These are phyloP conservation scores for Trissonchulus latispiculum DNA, from an alignment of 2,888 invertebrate species.

Conservation along the genomic window DNA sequence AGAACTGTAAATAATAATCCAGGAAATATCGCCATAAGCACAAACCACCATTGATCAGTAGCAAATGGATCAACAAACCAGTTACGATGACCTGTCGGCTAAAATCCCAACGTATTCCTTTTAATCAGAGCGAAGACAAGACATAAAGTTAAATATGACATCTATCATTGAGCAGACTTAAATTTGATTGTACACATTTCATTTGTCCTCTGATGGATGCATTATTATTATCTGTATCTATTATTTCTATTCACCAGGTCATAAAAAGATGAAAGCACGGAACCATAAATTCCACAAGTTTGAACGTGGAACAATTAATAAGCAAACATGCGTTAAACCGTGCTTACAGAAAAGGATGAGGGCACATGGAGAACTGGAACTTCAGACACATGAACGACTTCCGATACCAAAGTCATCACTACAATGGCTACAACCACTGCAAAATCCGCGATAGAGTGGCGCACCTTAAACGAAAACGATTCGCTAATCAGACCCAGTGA, in stretches of 20 bases:
- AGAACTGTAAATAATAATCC: conserved; percentile 48
- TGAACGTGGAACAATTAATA: too few species aligned
- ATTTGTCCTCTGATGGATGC: too few species aligned
- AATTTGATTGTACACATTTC: too few species aligned
- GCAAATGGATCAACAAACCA: conserved; percentile 18
- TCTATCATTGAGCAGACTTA: too few species aligned
- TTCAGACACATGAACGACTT: not conserved
- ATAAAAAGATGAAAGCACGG: too few species aligned
- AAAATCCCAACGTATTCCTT: too few species aligned
- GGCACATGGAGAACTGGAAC: not conserved
- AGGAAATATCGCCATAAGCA: conserved; percentile 38
- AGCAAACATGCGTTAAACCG: too few species aligned
- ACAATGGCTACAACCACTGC: not conserved
- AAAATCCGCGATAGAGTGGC: not conserved
- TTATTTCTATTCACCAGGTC: too few species aligned
- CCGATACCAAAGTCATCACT: not conserved
- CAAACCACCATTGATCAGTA: conserved; percentile 13
- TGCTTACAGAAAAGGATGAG: not conserved
- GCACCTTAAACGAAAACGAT: not conserved
- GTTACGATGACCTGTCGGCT: conserved; percentile 13
- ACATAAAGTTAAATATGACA: too few species aligned
- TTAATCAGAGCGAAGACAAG: too few species aligned
- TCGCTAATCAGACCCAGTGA: not conserved
- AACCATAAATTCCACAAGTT: too few species aligned
- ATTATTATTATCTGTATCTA: too few species aligned